Conservation (phyloP, 2,113 vertebrate species). For the Pycnonotus jocosus region DNA sequence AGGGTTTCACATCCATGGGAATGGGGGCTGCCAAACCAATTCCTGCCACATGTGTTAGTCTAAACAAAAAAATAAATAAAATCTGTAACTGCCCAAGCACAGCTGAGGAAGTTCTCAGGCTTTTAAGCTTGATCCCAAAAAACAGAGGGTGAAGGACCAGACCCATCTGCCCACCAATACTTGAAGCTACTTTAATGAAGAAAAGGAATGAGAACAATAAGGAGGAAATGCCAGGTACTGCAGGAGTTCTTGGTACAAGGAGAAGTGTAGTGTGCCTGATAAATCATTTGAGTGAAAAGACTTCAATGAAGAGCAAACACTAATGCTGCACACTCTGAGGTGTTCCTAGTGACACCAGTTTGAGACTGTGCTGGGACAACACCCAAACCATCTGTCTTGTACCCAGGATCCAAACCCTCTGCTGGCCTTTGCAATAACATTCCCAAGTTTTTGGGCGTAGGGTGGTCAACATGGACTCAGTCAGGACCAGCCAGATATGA, state of each 20-base stretch:
- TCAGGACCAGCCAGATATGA: neutral
- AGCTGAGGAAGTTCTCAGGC: neutral
- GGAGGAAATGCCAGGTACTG: neutral
- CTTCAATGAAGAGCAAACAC: neutral
- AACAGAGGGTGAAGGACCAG: neutral
- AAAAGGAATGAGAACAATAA: neutral
- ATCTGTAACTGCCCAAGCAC: neutral
- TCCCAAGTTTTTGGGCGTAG: neutral
- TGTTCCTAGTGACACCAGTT: neutral
- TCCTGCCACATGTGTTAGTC: neutral
- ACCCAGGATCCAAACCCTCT: neutral
- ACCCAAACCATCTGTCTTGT: neutral
- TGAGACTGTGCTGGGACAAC: neutral
- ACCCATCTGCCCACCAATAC: neutral
- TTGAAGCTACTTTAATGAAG: neutral
- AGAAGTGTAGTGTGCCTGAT: neutral
- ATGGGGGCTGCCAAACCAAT: neutral
- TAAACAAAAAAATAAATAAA: neutral
- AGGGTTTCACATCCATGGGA: neutral
- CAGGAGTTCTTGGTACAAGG: neutral
- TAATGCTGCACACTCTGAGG: neutral
- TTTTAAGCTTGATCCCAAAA: neutral
- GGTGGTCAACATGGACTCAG: neutral
- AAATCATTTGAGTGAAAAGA: neutral
- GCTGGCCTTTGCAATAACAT: neutral